phyloP scores from a whole-genome alignment of 2,888 invertebrate species.

The Aspidapion aeneum region DNA sequence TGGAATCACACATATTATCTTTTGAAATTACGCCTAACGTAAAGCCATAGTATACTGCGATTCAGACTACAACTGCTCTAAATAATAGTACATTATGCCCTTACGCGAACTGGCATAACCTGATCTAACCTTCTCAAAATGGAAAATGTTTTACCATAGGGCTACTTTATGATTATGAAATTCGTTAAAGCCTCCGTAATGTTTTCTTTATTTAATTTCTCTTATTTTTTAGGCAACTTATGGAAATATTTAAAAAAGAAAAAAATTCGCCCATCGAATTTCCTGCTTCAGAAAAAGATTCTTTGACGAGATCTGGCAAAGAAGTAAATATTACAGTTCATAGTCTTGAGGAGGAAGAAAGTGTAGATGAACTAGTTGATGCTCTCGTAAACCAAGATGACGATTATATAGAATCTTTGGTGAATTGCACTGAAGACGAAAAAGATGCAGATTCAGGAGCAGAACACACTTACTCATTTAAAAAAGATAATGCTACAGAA shows the following conservation, averaged over 20 bases:
- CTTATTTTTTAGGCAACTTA: not conserved
- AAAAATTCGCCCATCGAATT: not conserved
- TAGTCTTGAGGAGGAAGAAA: not conserved
- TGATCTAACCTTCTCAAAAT: no score
- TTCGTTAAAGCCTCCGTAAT: no score
- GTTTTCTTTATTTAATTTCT: no score
- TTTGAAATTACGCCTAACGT: no score
- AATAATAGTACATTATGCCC: no score
- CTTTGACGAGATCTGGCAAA: not conserved
- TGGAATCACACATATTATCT: no score
- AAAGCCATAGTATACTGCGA: no score
- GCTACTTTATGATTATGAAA: no score
- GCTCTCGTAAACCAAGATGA: not conserved
- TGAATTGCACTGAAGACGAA: not conserved
- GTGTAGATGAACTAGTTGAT: not conserved
- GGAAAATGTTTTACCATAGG: no score
- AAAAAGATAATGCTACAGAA: not conserved
- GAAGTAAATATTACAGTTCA: not conserved
- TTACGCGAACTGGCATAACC: no score
- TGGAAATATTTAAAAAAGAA: slow-evolving; percentile 4
- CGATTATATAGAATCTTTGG: not conserved
- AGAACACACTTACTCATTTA: not conserved
- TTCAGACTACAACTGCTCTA: no score
- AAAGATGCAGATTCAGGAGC: not conserved
- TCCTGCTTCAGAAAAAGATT: not conserved